phyloP scores from a whole-genome alignment of 2,113 vertebrate genomes.

The Jacana jacana region DNA sequence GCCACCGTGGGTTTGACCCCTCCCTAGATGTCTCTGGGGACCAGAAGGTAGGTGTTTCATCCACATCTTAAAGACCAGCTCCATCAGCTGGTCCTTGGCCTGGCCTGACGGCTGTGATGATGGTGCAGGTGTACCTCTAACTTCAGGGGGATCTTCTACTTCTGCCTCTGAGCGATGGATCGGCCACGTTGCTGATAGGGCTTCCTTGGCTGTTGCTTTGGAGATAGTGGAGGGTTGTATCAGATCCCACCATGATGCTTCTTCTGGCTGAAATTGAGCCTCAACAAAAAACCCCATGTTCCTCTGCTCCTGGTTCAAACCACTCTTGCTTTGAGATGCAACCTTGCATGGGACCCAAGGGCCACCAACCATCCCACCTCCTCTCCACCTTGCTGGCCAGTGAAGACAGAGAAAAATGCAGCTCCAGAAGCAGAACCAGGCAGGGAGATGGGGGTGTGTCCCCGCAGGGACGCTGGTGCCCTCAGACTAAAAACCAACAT shows the following conservation, averaged over 20 bases:
- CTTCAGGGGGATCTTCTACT: background rate
- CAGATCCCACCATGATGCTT: background rate
- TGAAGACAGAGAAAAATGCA: background rate
- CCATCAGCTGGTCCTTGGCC: background rate
- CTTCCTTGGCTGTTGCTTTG: background rate
- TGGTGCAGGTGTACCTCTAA: background rate
- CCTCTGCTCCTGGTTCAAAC: background rate
- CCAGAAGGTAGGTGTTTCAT: fast-evolving
- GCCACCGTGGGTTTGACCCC: fast-evolving
- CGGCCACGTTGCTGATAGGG: fast-evolving
- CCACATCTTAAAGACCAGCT: background rate
- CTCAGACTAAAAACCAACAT: background rate
- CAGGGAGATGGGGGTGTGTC: background rate
- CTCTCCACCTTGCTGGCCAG: background rate
- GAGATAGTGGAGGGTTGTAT: background rate
- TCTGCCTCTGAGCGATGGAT: background rate
- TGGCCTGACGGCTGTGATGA: background rate
- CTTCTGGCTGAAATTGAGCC: background rate
- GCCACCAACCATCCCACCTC: background rate
- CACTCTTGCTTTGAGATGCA: background rate
- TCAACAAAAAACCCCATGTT: fast-evolving
- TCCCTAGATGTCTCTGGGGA: background rate
- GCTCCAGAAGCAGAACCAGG: background rate
- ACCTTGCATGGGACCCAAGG: fast-evolving
- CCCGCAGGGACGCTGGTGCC: background rate